These are phyloP conservation scores for Urocitellus parryii DNA, from an alignment of 2,113 vertebrate genomes.

Conservation along the genomic window DNA sequence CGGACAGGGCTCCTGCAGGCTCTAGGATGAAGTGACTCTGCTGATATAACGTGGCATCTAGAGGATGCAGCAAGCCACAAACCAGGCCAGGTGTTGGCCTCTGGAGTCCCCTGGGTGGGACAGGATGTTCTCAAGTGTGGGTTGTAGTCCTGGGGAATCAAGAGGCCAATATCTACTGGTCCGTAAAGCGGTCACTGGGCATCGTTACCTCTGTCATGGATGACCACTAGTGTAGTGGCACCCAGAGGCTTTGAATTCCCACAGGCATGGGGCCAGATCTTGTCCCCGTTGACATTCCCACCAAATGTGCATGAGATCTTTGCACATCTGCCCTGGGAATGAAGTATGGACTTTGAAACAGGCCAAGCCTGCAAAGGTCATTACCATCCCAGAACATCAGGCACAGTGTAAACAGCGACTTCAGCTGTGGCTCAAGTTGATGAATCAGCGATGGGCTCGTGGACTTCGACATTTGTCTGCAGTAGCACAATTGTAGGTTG, in stretches of 20 bases:
- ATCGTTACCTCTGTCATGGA: background rate
- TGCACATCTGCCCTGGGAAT: too few species aligned
- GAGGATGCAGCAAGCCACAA: background rate
- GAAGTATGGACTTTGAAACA: too few species aligned
- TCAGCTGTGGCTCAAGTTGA: too few species aligned
- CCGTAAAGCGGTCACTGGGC: background rate
- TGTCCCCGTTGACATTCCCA: too few species aligned
- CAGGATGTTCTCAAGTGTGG: background rate
- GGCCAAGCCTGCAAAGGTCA: too few species aligned
- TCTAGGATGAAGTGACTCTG: background rate
- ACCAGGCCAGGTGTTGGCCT: background rate
- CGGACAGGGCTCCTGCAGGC: background rate
- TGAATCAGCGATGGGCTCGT: too few species aligned
- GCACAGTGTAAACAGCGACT: too few species aligned
- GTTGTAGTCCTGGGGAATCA: background rate
- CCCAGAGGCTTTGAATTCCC: background rate
- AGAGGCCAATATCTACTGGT: background rate
- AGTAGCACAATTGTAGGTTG: too few species aligned
- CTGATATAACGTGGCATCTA: background rate
- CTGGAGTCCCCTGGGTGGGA: background rate
- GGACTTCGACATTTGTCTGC: too few species aligned
- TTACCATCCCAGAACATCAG: too few species aligned
- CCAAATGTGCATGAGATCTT: too few species aligned
- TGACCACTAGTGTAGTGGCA: background rate
- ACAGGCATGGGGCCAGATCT: background rate